Base-by-base conservation (phyloP, 2,888 invertebrate species). In the Erynnis tages region DNA sequence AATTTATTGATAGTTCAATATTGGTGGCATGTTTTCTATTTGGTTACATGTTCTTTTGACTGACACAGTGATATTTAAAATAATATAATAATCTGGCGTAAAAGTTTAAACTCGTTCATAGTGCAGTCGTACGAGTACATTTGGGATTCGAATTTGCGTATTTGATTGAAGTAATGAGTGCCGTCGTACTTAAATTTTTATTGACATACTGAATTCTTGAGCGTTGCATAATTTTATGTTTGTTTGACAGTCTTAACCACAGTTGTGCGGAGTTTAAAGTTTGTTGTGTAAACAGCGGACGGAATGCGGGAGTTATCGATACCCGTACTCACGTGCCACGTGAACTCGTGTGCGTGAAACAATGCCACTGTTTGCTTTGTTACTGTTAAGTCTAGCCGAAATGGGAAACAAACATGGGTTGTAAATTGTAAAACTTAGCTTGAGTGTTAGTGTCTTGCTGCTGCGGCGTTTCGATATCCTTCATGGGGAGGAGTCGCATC, bases 311-410 rank as follows among this genome's bases (percentile, higher is more conserved):
- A 49, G 49, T 13, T 40, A 30, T 11, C 2, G 35, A 27, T 41
- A 53, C 65, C 66, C 73, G 67, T 41, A 53, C 65, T 67, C 73
- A 67, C 72, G 70, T 72, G 75, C 69, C 67, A 56, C 57, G 48
- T 58, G 57, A 65, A 66, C 65, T 56, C 62, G 61, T 47, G 55
- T 48, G 32, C 54, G 59, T 37, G 49, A 63, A 69, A 79, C 79
- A 79, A 75, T 76, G 63, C 57, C 44, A 43, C 60, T 59, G 56
- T 54, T 61, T 58, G 56, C 54, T 58, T 55, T 45, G 45, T 27
- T 38, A 45, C 41, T 43, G 29, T 19, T 16, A 34, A 25, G 54
- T 60, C 55, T 59, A 56, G 50, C 48, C 43, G 50, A 56, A 56
- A 56, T 35, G 37, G 10, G 38, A 58, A 50, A 56, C 55, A 48